Evolutionary conservation across 1,140 invertebrate species (phyloP), one percentile per base, ranked within the genome.

Genomic region (Bombus confusus): DNA sequence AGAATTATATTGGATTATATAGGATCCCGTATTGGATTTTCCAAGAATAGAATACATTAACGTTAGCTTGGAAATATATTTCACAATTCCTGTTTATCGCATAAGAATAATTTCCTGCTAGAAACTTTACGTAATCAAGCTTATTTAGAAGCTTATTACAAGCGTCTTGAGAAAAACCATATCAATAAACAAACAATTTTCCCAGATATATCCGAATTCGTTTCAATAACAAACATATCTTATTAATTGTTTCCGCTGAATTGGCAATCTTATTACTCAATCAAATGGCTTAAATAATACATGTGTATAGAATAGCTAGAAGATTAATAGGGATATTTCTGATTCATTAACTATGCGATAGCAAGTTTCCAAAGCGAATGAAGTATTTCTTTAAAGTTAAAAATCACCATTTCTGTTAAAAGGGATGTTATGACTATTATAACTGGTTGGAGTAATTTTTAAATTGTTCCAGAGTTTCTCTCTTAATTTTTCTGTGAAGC

Each of bases 101-200:
- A 25, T 18, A 25, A 52, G 34, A 52, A 83, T 83, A 3, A 39
- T 31, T 31, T 37, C 66, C 28, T 9, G 52, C 41, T 25, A 52
- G 10, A 1, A 57, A 25, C 22, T 83, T 83, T 68, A 83, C 22
- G 80, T 83, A 83, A 83, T 68, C 80, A 52, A 43, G 57, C 52
- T 52, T 52, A 52, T 8, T 52, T 52, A 52, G 66, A 8, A 59
- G 31, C 34, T 83, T 34, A 37, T 76, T 66, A 31, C 39, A 52
- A 28, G n/a, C n/a, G 18, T 22, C 6, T 52, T 0, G 18, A 52
- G 18, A 52, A 52, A 52, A 52, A 22, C 1, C 47, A 52, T 52
- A 0, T 1, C 18, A 22, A 6, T n/a, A 39, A 52, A 37, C 25
- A 66, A 31, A n/a, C 22, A 75, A 8, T n/a, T n/a, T 62, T 52